Evolutionary conservation across 2,113 vertebrate genomes (phyloP).

Genomic region (Zosterops lateralis): DNA sequence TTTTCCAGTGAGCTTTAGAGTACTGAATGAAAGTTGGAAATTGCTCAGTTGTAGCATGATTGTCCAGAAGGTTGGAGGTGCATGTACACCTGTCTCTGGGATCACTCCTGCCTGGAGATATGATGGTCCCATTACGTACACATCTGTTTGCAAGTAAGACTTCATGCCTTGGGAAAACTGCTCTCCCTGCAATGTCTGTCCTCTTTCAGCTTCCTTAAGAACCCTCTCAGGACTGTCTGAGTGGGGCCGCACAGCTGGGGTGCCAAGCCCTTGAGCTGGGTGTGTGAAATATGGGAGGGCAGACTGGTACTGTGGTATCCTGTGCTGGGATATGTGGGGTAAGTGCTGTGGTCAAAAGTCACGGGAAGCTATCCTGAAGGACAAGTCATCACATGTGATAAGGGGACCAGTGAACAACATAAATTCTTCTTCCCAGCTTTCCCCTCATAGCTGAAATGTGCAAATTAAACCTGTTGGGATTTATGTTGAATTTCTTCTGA

Average conservation of each 20-base stretch:
- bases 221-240: background rate
- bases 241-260: background rate
- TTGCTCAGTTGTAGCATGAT: background rate
- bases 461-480: background rate
- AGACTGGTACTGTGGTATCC: background rate
- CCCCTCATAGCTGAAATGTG: background rate
- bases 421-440: background rate
- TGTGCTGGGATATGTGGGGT: background rate
- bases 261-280: background rate
- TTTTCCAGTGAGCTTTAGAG: background rate
- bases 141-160: background rate
- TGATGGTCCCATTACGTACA: background rate
- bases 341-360: background rate
- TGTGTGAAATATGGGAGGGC: background rate
- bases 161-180: background rate
- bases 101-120: accelerated
- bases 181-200: background rate
- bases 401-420: background rate
- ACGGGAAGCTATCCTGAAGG: background rate
- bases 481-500: background rate
- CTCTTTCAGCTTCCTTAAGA: background rate
- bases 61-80: background rate
- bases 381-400: background rate
- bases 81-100: background rate
- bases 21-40: background rate